Percentiles rank a stretch among this genome's conserved stretches.
Evolutionary conservation across 2,888 invertebrate genomes (phyloP).

Genomic region (Pammene fasciana): DNA sequence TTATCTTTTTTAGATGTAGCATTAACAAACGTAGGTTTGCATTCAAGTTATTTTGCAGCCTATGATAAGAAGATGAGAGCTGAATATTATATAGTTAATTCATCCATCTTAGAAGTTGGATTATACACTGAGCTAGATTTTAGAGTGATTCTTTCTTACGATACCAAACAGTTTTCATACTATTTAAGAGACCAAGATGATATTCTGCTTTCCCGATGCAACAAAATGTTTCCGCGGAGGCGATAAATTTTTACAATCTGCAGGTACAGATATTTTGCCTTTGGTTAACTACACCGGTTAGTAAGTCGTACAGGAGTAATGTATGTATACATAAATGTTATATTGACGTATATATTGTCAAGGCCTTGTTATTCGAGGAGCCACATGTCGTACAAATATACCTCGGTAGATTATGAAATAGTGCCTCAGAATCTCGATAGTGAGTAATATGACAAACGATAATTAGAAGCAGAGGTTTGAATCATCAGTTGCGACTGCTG

Average conservation of each 20-base stretch:
- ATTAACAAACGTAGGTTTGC: conserved; percentile 76
- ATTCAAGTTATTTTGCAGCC: conserved; percentile 77
- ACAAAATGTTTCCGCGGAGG: conserved; percentile 12
- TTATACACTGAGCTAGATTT: conserved; percentile 68
- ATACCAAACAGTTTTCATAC: conserved; percentile 67
- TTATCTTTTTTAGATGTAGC: conserved; percentile 73
- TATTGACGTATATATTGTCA: conserved; percentile 23
- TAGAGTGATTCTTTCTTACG: conserved; percentile 63
- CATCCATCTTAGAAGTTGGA: conserved; percentile 66
- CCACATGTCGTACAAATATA: conserved; percentile 29
- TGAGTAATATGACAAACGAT: conserved; percentile 14
- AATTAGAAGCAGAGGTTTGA: conserved; percentile 6
- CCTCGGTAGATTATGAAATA: conserved; percentile 35
- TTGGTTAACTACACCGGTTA: conserved; percentile 13
- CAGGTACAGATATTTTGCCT: conserved; percentile 31
- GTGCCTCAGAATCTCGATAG: conserved; percentile 35
- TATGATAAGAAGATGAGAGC: conserved; percentile 64
- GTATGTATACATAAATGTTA: conserved; percentile 22
- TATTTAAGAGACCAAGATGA: conserved; percentile 63
- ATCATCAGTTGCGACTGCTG: conserved; percentile 1
- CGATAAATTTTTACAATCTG: conserved; percentile 29
- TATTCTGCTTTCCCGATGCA: conserved; percentile 56
- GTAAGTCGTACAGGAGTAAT: conserved; percentile 19
- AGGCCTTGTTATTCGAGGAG: conserved; percentile 30
- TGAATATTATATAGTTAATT: conserved; percentile 54